Base-by-base conservation (phyloP, 2,888 invertebrate genomes). In the Diarsia mendica region DNA sequence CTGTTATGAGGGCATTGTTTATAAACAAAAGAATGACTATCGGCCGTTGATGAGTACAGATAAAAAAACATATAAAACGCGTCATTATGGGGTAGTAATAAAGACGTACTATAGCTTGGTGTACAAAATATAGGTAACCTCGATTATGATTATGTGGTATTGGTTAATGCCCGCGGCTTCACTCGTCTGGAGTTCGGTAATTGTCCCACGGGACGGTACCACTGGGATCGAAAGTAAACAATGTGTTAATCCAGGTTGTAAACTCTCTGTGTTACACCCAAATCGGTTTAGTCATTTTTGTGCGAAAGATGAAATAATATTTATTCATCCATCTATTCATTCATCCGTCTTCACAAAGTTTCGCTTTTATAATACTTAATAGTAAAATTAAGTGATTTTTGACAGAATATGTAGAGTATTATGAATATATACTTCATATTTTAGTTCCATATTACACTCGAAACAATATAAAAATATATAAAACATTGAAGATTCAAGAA, bases 21-120 rank as follows among this genome's bases (percentile, higher is more conserved):
- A 64, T 13, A 46, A 67, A 71, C 44, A 67, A 67, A 33, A 51
- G 44, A 58, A 63, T n/a, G 13, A 33, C 13, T 44, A 55, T 49
- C 15, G 28, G 48, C 61, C 28, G 44, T 61, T 63, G 48, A 23
- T 51, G 28, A 65, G 11, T 65, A 28, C 15, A n/a, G 9, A 46
- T 68, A 72, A 48, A 63, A 51, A 49, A 49, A 28, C 6, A 53
- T 15, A 63, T 28, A n/a, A 33, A 64, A 49, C 13, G 28, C 44
- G 55, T 77, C 15, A 55, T 33, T 49, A 70, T 23, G 48, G 13
- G 13, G n/a, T 67, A 77, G 13, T n/a, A 44, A 53, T 18, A 63
- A 46, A 51, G 28, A 39, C 33, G 60, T 51, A 1, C 28, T 15
- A 55, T 46, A 55, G 28, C n/a, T 61, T 51, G 10, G 23, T 23